Base-by-base conservation (phyloP, 2,888 invertebrate genomes). In the Lasioglossum lativentre region DNA sequence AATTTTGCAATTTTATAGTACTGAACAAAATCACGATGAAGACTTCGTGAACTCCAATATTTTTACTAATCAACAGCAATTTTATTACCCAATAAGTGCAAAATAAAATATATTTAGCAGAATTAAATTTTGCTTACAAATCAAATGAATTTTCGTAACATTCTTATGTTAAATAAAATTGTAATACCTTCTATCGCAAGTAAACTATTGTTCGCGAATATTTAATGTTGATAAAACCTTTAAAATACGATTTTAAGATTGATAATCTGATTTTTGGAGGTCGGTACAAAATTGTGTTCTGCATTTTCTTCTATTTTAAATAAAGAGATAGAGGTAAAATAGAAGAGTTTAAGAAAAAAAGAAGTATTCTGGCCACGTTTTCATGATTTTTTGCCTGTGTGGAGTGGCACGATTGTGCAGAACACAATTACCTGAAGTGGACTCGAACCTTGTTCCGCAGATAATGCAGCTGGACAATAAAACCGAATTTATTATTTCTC, bases 401-500 rank as follows among this genome's bases (percentile, higher is more conserved):
- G 30, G 19, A 68, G 66, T 38, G 79, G 77, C 68, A 75, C 80
- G 79, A 82, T 82, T 88, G 80, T 82, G 84, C 83, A 75, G 82
- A 85, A 63, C 70, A 47, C 80, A 84, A 84, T 90, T 85, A 90
- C 80, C 82, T 76, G 74, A 78, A 82, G 80, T 80, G 79, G 75
- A 81, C 75, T 78, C 80, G 85, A 76, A 86, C 85, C 85, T 78
- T 75, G 71, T 75, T 73, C 73, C 70, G 40, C 16, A 78, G 87
- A 80, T 86, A 86, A 90, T 83, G 75, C 75, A 59, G 75, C 76
- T 8, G 52, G 70, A 16, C 71, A 47, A 75, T 16, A 80, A 75
- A 78, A 45, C 63, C 27, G 52, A 82, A 59, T 75, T 70, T 83
- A 77, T 78, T 83, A 30, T 40, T 23, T 34, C 45, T 27, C 42